These are phyloP conservation scores for Actinemys pallida DNA, from an alignment of 2,113 vertebrate species.

Conservation along the genomic window DNA sequence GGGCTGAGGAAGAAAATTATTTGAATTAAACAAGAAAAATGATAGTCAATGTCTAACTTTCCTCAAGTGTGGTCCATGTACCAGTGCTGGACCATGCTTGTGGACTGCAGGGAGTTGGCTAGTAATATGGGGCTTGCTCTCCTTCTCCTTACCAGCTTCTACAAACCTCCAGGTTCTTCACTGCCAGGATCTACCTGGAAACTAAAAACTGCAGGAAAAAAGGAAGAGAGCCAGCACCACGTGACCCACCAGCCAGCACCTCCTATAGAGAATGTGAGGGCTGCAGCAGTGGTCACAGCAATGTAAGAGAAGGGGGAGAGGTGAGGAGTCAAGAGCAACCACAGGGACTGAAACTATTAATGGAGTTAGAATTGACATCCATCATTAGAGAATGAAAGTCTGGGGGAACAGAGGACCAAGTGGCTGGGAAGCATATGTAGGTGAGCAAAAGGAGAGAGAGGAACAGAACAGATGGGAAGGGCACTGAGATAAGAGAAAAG, in stretches of 20 bases:
- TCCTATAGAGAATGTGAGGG: fast-evolving
- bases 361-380: not conserved
- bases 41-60: not conserved
- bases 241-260: not conserved
- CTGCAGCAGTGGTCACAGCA: not conserved
- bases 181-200: not conserved
- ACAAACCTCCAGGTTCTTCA: not conserved
- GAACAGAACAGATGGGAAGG: not conserved
- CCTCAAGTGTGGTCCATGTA: not conserved
- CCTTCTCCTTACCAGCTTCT: not conserved
- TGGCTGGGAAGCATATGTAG: not conserved
- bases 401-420: not conserved
- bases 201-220: not conserved
- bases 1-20: not conserved
- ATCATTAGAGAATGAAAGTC: fast-evolving
- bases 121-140: not conserved
- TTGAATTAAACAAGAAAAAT: conserved; percentile 9
- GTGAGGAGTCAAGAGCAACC: not conserved
- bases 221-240: not conserved
- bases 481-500: not conserved
- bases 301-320: not conserved
- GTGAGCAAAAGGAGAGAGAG: not conserved
- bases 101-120: not conserved
- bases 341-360: not conserved
- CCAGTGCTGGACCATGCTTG: fast-evolving